Percentiles rank a stretch among this genome's conserved stretches.
phyloP scores from a whole-genome alignment of 2,888 invertebrate genomes.

The Tholera decimalis region DNA sequence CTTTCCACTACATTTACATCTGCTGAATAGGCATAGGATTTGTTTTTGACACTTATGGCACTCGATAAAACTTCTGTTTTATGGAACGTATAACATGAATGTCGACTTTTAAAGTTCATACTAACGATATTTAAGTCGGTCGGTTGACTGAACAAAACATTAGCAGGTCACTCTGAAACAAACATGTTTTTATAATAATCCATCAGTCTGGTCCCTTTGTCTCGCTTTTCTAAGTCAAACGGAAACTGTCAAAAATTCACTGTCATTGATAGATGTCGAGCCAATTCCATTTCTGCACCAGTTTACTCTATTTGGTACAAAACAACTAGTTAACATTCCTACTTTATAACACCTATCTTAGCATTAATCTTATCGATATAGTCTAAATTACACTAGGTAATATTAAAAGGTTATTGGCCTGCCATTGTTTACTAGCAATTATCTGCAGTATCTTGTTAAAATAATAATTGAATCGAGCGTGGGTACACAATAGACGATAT shows the following conservation, averaged over 20 bases:
- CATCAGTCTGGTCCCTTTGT: constrained; percentile 54
- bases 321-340: constrained; percentile 26
- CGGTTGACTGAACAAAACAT: neutral
- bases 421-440: constrained; percentile 68
- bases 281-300: constrained; percentile 11
- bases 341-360: constrained; percentile 28
- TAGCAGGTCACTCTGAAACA: constrained; percentile 22
- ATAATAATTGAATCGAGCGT: constrained; percentile 73
- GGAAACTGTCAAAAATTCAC: constrained; percentile 20
- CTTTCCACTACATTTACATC: constrained; percentile 18
- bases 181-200: constrained; percentile 38
- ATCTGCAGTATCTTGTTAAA: constrained; percentile 69
- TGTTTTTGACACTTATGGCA: constrained; percentile 15
- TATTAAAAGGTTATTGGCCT: constrained; percentile 69
- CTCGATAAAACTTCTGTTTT: constrained; percentile 8
- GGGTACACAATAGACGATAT: constrained; percentile 60
- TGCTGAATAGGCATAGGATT: constrained; percentile 30
- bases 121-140: constrained; percentile 5
- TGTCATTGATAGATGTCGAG: constrained; percentile 19
- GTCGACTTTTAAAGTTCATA: neutral
- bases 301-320: constrained; percentile 13
- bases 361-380: constrained; percentile 48
- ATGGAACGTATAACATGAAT: neutral
- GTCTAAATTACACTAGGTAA: constrained; percentile 52
- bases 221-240: constrained; percentile 47